A percentile compares a stretch with the other conserved stretches of the same genome.
These are phyloP conservation scores for Polyergus mexicanus DNA, from an alignment of 1,140 invertebrate species.

Conservation along the genomic window DNA sequence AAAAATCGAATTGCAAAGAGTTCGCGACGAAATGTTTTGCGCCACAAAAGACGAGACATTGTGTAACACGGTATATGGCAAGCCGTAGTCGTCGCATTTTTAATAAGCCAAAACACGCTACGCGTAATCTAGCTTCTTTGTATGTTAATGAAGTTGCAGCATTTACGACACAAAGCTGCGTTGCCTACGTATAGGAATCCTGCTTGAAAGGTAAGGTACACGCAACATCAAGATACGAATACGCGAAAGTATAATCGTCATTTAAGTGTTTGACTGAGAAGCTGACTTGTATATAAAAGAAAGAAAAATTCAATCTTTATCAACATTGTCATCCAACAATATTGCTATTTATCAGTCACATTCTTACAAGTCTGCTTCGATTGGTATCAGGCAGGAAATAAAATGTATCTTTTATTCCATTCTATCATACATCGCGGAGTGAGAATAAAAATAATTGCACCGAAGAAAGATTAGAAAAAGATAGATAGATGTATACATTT, in stretches of 20 bases:
- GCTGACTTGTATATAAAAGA: not conserved
- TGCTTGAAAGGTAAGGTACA: not conserved
- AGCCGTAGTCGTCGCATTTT: constrained; percentile 35
- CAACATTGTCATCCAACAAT: not conserved
- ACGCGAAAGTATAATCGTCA: constrained; percentile 4
- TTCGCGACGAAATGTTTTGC: not conserved
- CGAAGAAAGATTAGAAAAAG: not conserved
- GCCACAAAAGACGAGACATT: constrained; percentile 32
- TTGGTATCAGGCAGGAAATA: constrained; percentile 3
- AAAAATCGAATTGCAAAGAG: constrained; percentile 44
- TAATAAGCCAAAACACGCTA: constrained; percentile 58
- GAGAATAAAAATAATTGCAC: constrained; percentile 10
- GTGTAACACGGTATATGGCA: constrained; percentile 40
- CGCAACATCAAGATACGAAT: constrained; percentile 46
- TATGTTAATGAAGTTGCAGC: constrained; percentile 65
- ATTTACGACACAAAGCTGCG: constrained; percentile 44
- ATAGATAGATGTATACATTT: not conserved
- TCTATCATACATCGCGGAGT: not conserved
- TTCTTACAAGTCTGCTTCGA: not conserved
- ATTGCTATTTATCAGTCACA: constrained; percentile 3
- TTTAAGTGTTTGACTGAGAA: constrained; percentile 6
- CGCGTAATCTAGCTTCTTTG: constrained; percentile 63
- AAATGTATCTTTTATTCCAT: not conserved
- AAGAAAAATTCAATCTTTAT: not conserved
- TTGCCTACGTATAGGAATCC: constrained; percentile 18